Evolutionary conservation across 2,888 invertebrate genomes (phyloP).

Genomic region (Drosophila meridionalis): DNA sequence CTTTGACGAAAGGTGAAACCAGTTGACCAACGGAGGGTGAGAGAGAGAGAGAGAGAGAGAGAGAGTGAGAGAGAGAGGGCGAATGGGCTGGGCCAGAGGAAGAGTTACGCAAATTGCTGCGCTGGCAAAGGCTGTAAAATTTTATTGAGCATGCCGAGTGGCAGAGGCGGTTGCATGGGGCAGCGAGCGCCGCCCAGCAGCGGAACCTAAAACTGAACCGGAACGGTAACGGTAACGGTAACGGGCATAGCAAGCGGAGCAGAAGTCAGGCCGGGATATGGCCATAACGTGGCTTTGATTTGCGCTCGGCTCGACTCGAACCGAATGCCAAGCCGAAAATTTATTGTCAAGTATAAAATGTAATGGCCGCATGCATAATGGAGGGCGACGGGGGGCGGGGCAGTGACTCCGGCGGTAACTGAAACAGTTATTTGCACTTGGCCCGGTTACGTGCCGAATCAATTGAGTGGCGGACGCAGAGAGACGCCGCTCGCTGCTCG

Average conservation of each 20-base stretch:
- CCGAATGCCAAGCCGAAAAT: constrained; percentile 55
- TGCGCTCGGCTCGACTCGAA: constrained; percentile 41
- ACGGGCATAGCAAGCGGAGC: constrained; percentile 1
- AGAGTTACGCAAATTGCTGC: constrained; percentile 78
- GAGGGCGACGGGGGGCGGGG: neutral
- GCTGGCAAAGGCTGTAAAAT: constrained; percentile 78
- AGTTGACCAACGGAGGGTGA: constrained; percentile 55
- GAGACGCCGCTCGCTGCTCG: neutral
- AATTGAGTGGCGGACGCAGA: constrained; percentile 60
- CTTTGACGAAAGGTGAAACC: constrained; percentile 68
- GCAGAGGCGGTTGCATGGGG: constrained; percentile 22
- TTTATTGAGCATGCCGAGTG: constrained; percentile 68
- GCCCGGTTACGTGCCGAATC: constrained; percentile 76
- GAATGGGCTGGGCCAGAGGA: neutral
- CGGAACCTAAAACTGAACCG: neutral
- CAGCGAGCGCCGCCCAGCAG: neutral
- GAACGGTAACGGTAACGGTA: constrained; percentile 12
- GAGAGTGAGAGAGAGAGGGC: neutral
- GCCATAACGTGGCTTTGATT: constrained; percentile 77
- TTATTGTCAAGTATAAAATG: constrained; percentile 78
- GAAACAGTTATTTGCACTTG: constrained; percentile 80
- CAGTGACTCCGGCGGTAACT: constrained; percentile 26
- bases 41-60: neutral
- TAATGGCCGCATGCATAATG: constrained; percentile 53
- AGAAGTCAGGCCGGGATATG: constrained; percentile 9